phyloP scores from a whole-genome alignment of 1,140 invertebrate species.

The Pomacea maculata region DNA sequence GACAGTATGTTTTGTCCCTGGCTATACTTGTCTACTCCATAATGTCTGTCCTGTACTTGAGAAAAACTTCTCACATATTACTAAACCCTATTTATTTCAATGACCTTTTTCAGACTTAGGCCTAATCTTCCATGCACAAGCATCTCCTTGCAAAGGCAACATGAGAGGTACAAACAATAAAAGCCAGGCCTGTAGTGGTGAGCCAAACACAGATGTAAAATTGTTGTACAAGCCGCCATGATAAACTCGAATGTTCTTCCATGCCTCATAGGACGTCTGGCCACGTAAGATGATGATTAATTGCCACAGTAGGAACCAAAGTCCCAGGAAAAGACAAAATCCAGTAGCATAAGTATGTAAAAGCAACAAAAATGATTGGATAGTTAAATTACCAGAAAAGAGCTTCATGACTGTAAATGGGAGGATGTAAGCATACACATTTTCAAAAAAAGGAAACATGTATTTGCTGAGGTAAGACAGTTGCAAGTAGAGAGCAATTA shows the following conservation, averaged over 20 bases:
- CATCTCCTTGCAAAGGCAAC: constrained; percentile 37
- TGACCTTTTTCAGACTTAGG: constrained; percentile 22
- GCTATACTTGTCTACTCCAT: no score
- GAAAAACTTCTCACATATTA: no score
- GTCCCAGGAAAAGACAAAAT: constrained; percentile 27
- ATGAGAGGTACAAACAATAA: constrained; percentile 29
- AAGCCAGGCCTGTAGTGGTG: neutral
- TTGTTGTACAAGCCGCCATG: constrained; percentile 28
- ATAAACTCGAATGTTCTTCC: constrained; percentile 36
- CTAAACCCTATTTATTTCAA: neutral
- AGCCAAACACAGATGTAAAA: constrained; percentile 45
- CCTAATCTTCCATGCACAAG: constrained; percentile 37
- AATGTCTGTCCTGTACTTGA: no score
- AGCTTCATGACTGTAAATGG: constrained; percentile 34
- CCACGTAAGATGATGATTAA: constrained; percentile 38
- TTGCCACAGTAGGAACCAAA: constrained; percentile 40
- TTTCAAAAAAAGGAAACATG: constrained; percentile 23
- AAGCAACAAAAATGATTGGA: constrained; percentile 31
- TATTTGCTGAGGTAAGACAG: constrained; percentile 39
- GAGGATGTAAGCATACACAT: constrained; percentile 38
- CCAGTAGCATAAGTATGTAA: constrained; percentile 34
- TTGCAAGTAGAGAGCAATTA: constrained; percentile 39
- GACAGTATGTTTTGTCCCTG: no score
- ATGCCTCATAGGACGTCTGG: constrained; percentile 47
- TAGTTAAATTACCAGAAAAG: constrained; percentile 39